These are phyloP conservation scores for Tyria jacobaeae DNA, from an alignment of 2,888 invertebrate species.

Conservation along the genomic window DNA sequence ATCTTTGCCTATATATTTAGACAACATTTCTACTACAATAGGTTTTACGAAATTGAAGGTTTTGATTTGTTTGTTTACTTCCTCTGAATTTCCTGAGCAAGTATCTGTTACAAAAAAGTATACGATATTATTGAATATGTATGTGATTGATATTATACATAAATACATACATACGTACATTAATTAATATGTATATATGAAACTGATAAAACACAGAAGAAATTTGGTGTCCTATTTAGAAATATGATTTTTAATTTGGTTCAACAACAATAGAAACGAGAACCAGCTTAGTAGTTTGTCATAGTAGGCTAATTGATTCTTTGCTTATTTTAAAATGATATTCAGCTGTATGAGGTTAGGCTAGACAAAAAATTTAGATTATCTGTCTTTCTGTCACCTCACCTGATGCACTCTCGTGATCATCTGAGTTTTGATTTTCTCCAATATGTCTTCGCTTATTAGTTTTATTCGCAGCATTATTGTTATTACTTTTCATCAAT, in stretches of 20 bases:
- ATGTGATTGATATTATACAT: too few species aligned
- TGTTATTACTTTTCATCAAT: neutral
- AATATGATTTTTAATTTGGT: too few species aligned
- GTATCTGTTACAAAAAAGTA: neutral
- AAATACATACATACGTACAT: too few species aligned
- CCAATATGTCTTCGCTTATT: neutral
- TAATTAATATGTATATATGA: too few species aligned
- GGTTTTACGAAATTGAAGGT: conserved; percentile 2
- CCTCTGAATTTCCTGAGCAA: neutral
- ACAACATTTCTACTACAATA: conserved; percentile 1
- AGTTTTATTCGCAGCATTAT: neutral
- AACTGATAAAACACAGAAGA: too few species aligned
- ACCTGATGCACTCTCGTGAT: neutral
- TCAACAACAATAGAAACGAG: neutral
- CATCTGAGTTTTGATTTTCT: neutral
- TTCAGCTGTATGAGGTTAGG: too few species aligned
- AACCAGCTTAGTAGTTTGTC: neutral
- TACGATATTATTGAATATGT: neutral
- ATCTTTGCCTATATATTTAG: neutral
- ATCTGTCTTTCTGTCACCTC: neutral
- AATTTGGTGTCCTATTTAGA: too few species aligned
- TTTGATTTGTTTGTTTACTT: neutral
- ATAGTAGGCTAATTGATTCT: too few species aligned
- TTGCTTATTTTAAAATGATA: too few species aligned
- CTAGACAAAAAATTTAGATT: neutral